These are phyloP conservation scores for Eucera pruinosa DNA, from an alignment of 2,888 invertebrate genomes.

Conservation along the genomic window DNA sequence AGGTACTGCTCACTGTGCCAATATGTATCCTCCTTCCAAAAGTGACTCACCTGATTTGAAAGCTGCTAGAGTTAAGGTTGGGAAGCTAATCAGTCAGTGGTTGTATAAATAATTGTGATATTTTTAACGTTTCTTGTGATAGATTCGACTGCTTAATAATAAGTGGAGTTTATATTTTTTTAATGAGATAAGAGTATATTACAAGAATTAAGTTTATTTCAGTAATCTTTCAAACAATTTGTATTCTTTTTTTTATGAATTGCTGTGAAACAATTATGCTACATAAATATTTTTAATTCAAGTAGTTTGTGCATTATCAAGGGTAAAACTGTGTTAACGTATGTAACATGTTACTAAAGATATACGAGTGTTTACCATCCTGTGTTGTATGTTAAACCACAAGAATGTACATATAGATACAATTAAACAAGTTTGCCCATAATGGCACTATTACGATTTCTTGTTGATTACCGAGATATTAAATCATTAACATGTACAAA, in stretches of 20 bases:
- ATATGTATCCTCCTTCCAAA: slow-evolving; percentile 92
- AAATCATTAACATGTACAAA: slow-evolving; percentile 57
- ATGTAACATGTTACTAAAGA: slow-evolving; percentile 41
- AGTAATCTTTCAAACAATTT: slow-evolving; percentile 27
- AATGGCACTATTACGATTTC: slow-evolving; percentile 75
- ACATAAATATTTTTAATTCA: slow-evolving; percentile 66
- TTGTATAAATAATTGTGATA: slow-evolving; percentile 69
- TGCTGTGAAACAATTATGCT: slow-evolving; percentile 29
- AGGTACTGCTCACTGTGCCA: slow-evolving; percentile 95
- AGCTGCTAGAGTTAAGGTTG: slow-evolving; percentile 89
- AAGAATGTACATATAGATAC: slow-evolving; percentile 52
- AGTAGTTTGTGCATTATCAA: slow-evolving; percentile 56
- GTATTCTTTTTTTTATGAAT: slow-evolving; percentile 32
- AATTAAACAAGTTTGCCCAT: slow-evolving; percentile 69
- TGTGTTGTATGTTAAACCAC: slow-evolving; percentile 41
- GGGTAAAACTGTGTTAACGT: slow-evolving; percentile 54
- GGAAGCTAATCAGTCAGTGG: slow-evolving; percentile 87
- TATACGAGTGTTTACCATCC: slow-evolving; percentile 38
- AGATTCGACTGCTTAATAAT: slow-evolving; percentile 24
- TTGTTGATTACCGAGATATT: slow-evolving; percentile 43
- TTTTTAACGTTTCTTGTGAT: slow-evolving; percentile 21
- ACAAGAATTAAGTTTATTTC: slow-evolving; percentile 35
- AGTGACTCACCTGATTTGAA: slow-evolving; percentile 89
- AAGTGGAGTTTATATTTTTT: slow-evolving; percentile 1
- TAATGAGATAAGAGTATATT: slow-evolving; percentile 9